Base-by-base conservation (phyloP, 2,797 vertebrate species). In the Tapirus indicus region DNA sequence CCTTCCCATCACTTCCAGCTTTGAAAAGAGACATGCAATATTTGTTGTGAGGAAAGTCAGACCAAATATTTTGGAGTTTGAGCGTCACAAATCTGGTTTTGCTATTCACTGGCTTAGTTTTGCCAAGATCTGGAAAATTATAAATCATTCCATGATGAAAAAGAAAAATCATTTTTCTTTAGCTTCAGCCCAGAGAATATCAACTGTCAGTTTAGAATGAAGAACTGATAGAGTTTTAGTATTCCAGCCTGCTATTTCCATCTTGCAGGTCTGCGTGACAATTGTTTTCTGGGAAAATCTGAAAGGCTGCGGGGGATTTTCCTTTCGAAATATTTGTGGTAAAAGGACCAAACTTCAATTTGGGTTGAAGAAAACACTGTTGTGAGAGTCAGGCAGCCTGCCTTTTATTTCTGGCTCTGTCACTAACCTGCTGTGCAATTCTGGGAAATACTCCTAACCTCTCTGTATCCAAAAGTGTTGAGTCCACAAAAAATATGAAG, bases 41-140 rank as follows among this genome's bases (percentile, higher is more conserved):
- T 88, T 89, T 95, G 74, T 86, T 97, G 85, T 58, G 56, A 96
- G 86, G 56, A 92, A 94, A 93, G 35, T 96, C 89, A 94, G 91
- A 91, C 49, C 69, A 97, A 97, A 84, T 93, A 96, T 93, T 95
- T 79, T 91, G 52, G 92, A 93, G 58, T 94, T 52, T 79, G 71
- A 98, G 68, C 2, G 1, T 96, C 90, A 96, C 64, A 91, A 97
- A 95, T 97, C 89, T 97, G 94, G 92, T 97, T 98, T 97, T 95
- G 92, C 89, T 96, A 92, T 98, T 95, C n/a, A 12, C 75, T 88
- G 47, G 92, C 75, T 97, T 79, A 88, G 85, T 88, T 97, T 95
- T 94, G 90, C 95, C 82, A 95, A 95, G 74, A 56, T 95, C 90
- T 92, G 90, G 89, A 97, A 98, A 97, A 92, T 88, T 91, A 95